These are phyloP conservation scores for Drymonia ruficornis DNA, from an alignment of 2,888 invertebrate genomes.

Conservation along the genomic window DNA sequence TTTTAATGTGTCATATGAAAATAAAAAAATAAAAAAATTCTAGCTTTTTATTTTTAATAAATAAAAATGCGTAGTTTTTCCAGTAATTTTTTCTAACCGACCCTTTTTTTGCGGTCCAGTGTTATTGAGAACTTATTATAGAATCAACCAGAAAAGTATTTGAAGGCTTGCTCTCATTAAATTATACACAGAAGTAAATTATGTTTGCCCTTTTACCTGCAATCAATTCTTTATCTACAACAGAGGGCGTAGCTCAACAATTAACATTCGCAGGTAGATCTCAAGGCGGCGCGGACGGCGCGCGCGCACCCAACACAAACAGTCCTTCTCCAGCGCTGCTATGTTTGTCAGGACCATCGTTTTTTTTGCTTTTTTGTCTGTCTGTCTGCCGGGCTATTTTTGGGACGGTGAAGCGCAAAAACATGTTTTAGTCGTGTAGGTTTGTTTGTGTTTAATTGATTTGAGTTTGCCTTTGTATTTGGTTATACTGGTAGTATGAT, in stretches of 20 bases:
- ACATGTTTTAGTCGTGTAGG: conserved; percentile 43
- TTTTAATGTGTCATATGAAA: no score
- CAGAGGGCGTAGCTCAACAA: conserved; percentile 9
- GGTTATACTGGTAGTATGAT: background rate
- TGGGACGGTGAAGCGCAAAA: conserved; percentile 39
- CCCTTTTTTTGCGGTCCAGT: no score
- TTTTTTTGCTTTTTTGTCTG: conserved; percentile 52
- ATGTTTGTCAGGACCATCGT: conserved; percentile 49
- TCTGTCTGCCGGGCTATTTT: conserved; percentile 50
- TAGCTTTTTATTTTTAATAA: no score
- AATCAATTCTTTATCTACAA: conserved; percentile 7
- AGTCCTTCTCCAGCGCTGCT: conserved; percentile 40
- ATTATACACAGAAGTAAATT: no score
- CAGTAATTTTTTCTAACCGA: no score
- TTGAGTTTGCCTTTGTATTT: conserved; percentile 4
- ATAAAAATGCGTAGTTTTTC: no score
- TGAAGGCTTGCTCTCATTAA: no score
- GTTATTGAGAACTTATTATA: no score
- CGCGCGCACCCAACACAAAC: conserved; percentile 41
- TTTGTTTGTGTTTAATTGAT: conserved; percentile 26
- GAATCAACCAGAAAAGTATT: no score
- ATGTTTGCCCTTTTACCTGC: no score
- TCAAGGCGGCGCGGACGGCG: conserved; percentile 11
- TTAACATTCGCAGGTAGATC: conserved; percentile 12
- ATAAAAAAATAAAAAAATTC: no score